These are phyloP conservation scores for Potorous gilbertii DNA, from an alignment of 2,797 vertebrate genomes.

Conservation along the genomic window DNA sequence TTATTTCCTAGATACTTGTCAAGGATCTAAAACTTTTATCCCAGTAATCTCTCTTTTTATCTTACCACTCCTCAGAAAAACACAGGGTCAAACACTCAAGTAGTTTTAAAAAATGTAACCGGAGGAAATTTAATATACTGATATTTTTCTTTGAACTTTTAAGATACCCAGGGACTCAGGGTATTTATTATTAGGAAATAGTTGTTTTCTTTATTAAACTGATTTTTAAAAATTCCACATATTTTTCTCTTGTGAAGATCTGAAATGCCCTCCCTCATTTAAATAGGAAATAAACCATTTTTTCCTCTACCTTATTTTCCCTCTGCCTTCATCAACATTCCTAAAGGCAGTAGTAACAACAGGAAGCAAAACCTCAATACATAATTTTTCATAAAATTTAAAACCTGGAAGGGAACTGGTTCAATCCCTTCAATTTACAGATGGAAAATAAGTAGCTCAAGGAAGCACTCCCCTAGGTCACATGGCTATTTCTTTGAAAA, in stretches of 20 bases:
- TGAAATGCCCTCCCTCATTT: not conserved
- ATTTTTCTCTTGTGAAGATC: not conserved
- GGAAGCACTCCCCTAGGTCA: not conserved
- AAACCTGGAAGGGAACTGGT: not conserved
- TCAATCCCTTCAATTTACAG: not conserved
- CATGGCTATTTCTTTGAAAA: not conserved
- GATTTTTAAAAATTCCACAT: not conserved
- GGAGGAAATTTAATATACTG: not conserved
- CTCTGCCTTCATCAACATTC: not conserved
- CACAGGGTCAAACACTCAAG: not conserved
- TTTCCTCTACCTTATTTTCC: not conserved
- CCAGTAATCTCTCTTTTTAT: not conserved
- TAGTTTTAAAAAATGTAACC: not conserved
- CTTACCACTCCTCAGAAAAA: not conserved
- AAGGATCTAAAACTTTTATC: not conserved
- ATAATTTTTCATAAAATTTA: not conserved
- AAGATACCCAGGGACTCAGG: not conserved
- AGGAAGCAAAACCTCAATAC: not conserved
- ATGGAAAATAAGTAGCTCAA: not conserved
- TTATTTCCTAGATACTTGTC: not conserved
- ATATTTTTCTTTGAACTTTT: not conserved
- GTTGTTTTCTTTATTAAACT: not conserved
- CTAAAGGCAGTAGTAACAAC: not conserved
- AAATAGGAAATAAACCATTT: not conserved
- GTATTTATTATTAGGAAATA: not conserved